phyloP scores from a whole-genome alignment of 2,888 invertebrate genomes.

The Enchytraeus crypticus region DNA sequence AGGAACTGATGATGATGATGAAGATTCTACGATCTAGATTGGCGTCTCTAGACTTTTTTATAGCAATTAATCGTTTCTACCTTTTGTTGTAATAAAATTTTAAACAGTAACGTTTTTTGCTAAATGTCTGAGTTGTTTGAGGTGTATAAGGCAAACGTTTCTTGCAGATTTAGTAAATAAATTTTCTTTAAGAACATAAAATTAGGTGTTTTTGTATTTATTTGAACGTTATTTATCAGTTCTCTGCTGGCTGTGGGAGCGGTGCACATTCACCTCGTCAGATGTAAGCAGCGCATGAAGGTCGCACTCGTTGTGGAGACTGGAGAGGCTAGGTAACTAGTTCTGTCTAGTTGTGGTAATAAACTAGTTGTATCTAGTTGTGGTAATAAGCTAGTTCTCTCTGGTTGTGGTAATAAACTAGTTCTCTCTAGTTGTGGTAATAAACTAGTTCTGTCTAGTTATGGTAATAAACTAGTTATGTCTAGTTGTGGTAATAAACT shows the following conservation, averaged over 20 bases:
- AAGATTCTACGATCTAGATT: no score
- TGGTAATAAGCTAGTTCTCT: neutral
- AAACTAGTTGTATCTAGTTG: neutral
- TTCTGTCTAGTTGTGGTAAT: slow-evolving; percentile 43
- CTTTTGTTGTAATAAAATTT: no score
- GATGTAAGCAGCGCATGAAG: slow-evolving; percentile 90
- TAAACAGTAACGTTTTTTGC: no score
- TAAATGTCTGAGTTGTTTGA: no score
- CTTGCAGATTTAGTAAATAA: no score
- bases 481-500: no score
- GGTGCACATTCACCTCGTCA: slow-evolving; percentile 88
- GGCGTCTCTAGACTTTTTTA: no score
- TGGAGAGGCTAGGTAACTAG: slow-evolving; percentile 76
- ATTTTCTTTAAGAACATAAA: no score
- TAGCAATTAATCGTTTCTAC: no score
- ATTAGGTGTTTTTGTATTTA: no score
- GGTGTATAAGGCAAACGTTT: no score
- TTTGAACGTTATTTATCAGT: slow-evolving; percentile 56
- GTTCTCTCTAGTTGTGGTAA: neutral
- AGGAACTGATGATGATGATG: no score
- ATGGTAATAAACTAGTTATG: neutral
- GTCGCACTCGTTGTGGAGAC: slow-evolving; percentile 89
- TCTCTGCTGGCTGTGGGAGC: slow-evolving; percentile 79
- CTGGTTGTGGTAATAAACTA: neutral
- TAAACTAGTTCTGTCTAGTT: neutral